Percentiles rank a stretch among this genome's conserved stretches.
Conservation (phyloP, 2,888 invertebrate species). For the Drosophila melanosoma region DNA sequence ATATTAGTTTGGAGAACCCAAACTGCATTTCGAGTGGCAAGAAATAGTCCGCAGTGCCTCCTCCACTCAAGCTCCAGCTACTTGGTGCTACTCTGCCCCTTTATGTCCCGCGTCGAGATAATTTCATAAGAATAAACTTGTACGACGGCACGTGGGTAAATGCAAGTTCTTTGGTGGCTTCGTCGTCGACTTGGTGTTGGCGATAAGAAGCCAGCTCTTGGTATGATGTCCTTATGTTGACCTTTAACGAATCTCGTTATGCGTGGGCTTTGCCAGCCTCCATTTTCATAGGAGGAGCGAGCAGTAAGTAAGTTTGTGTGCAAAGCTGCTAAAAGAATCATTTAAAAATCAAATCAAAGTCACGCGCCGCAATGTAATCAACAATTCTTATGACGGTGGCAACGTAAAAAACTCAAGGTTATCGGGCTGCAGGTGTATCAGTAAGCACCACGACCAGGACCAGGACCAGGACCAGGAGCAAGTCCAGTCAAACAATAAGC, state of each 20-base stretch:
- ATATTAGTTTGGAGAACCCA: neutral
- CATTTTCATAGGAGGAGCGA: conserved; percentile 19
- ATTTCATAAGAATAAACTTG: conserved; percentile 65
- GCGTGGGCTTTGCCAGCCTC: conserved; percentile 41
- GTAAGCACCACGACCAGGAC: conserved; percentile 17
- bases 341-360: conserved; percentile 82
- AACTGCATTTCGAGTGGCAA: neutral
- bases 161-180: conserved; percentile 48
- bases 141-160: conserved; percentile 69
- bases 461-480: conserved; percentile 19
- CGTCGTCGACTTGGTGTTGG: conserved; percentile 26
- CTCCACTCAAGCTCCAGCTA: conserved; percentile 9
- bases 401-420: conserved; percentile 40
- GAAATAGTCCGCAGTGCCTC: neutral
- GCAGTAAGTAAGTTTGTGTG: conserved; percentile 16
- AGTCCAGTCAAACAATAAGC: conserved; percentile 60
- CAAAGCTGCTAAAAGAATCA: conserved; percentile 72
- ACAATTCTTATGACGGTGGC: conserved; percentile 47
- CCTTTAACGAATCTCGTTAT: conserved; percentile 67
- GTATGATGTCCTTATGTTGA: conserved; percentile 79
- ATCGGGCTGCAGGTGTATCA: conserved; percentile 46
- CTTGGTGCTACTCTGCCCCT: neutral
- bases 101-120: neutral
- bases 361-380: conserved; percentile 80
- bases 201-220: conserved; percentile 61